phyloP scores from a whole-genome alignment of 2,113 vertebrate genomes.

The Oreochromis spilurus region DNA sequence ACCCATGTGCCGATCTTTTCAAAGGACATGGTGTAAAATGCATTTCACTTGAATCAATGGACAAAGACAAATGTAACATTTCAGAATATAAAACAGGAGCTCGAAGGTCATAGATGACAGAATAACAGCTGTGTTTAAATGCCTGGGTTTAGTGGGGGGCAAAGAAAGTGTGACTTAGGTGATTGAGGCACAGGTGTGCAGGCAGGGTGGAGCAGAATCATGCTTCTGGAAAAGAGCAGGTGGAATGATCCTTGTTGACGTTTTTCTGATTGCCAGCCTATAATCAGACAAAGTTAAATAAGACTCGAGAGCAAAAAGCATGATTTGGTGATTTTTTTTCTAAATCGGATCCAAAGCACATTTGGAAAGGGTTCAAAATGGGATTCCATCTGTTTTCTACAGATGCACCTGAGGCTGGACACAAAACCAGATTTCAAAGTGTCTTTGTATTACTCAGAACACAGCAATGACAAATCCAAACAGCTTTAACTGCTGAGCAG shows the following conservation, averaged over 20 bases:
- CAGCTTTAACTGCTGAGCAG: neutral
- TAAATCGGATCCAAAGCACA: neutral
- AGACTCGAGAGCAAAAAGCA: rapidly evolving
- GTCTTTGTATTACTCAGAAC: neutral
- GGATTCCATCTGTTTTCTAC: neutral
- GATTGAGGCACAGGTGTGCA: neutral
- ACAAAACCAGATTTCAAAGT: neutral
- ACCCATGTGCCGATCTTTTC: neutral
- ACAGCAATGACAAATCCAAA: neutral
- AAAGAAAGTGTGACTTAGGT: neutral
- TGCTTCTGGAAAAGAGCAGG: neutral
- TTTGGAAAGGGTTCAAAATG: neutral
- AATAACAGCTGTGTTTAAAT: neutral
- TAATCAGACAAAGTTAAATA: neutral
- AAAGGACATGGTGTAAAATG: neutral
- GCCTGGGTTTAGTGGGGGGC: neutral
- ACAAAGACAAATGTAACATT: neutral
- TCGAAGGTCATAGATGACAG: neutral
- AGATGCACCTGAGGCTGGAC: neutral
- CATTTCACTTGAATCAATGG: neutral
- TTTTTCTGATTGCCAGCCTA: neutral
- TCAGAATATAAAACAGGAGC: neutral
- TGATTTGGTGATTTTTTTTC: neutral
- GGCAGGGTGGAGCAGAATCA: neutral
- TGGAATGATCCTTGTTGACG: neutral